A percentile compares a stretch with the other conserved stretches of the same genome.
Conservation (phyloP, 2,888 invertebrate genomes). For the Dolomedes plantarius region DNA sequence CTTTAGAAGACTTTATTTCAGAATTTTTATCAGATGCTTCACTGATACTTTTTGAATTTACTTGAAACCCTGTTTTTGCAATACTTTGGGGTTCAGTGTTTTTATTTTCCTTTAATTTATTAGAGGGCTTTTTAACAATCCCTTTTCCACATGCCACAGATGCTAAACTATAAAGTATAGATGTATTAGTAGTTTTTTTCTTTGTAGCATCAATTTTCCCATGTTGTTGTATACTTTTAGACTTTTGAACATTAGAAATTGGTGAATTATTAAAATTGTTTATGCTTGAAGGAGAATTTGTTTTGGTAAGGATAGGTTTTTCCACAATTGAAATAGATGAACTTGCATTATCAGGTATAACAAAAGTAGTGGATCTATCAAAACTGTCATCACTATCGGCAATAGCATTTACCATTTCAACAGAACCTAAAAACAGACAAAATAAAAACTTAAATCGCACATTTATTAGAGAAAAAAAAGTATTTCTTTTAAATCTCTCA, state of each 20-base stretch:
- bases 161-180: constrained; percentile 44
- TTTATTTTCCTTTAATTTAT: background rate
- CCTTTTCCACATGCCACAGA: constrained; percentile 59
- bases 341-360: background rate
- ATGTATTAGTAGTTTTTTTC: background rate
- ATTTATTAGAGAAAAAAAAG: too few relatives aligned
- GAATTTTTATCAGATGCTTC: background rate
- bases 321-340: background rate
- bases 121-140: constrained; percentile 20
- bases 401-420: constrained; percentile 6
- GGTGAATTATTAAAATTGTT: background rate
- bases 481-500: too few relatives aligned
- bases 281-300: background rate
- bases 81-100: background rate
- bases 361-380: background rate
- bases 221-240: background rate
- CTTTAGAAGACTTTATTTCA: background rate
- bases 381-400: constrained; percentile 4
- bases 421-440: background rate
- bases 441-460: too few relatives aligned
- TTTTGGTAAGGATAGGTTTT: background rate
- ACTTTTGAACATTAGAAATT: background rate
- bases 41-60: background rate
- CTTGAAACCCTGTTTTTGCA: background rate
- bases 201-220: background rate